These are phyloP conservation scores for Contarinia nasturtii DNA, from an alignment of 1,140 invertebrate genomes.

Conservation along the genomic window DNA sequence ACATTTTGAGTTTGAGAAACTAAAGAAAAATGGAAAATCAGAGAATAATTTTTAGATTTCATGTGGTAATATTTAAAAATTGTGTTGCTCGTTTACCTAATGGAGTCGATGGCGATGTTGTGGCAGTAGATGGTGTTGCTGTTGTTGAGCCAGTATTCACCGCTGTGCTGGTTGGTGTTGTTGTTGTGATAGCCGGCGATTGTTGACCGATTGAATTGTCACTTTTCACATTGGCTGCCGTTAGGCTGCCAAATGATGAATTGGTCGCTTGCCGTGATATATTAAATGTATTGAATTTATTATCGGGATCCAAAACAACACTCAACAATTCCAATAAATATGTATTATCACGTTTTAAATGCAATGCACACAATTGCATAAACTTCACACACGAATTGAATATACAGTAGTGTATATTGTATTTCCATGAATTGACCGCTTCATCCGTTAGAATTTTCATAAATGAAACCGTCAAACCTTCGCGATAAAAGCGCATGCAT, in stretches of 20 bases:
- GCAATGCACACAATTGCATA: slow-evolving; percentile 77
- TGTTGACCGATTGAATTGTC: no score
- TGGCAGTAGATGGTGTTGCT: no score
- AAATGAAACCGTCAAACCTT: slow-evolving; percentile 87
- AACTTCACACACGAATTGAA: slow-evolving; percentile 81
- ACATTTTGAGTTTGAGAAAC: no score
- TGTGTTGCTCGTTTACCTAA: no score
- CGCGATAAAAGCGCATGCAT: slow-evolving; percentile 88
- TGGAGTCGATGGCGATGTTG: no score
- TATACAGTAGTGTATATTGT: slow-evolving; percentile 91
- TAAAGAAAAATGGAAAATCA: no score
- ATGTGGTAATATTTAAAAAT: no score
- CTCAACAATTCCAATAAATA: slow-evolving; percentile 79
- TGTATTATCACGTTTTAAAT: slow-evolving; percentile 84
- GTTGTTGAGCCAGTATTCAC: no score
- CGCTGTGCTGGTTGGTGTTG: no score
- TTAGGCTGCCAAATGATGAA: slow-evolving; percentile 29
- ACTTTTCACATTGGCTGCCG: no score
- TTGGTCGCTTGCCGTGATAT: slow-evolving; percentile 63
- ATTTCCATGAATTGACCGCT: slow-evolving; percentile 93
- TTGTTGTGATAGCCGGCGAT: no score
- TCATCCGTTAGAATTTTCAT: slow-evolving; percentile 97
- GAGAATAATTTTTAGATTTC: no score
- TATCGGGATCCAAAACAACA: slow-evolving; percentile 83
- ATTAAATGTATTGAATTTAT: slow-evolving; percentile 92